Percentiles rank a stretch among this genome's conserved stretches.
phyloP scores from a whole-genome alignment of 2,888 invertebrate genomes.

The Thera britannica region DNA sequence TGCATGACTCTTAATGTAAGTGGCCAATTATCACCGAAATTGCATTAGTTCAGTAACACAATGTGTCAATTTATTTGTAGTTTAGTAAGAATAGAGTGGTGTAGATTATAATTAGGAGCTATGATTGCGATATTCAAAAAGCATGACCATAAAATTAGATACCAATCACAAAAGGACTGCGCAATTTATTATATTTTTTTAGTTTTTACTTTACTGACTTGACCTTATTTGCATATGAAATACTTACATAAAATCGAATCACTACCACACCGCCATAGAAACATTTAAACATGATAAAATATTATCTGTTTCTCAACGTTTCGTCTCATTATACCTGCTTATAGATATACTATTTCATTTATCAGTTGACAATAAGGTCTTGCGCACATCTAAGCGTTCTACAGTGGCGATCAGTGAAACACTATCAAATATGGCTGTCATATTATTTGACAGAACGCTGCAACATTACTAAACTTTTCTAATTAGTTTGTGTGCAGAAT shows the following conservation, averaged over 20 bases:
- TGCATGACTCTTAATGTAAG: constrained; percentile 19
- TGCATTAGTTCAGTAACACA: constrained; percentile 26
- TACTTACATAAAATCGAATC: neutral
- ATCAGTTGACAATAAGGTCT: no score
- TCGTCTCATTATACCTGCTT: no score
- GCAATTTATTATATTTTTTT: neutral
- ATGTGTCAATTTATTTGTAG: constrained; percentile 26
- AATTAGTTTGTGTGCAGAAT: neutral
- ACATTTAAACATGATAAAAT: no score
- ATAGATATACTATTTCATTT: no score
- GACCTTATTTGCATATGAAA: neutral
- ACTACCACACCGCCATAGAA: no score
- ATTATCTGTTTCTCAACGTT: no score
- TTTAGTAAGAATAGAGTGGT: constrained; percentile 31
- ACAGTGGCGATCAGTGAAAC: no score
- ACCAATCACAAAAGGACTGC: constrained; percentile 5
- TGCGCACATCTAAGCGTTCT: no score
- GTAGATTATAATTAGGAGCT: constrained; percentile 34
- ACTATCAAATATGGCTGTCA: no score
- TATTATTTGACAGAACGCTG: no score
- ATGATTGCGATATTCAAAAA: constrained; percentile 17
- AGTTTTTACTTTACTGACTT: neutral
- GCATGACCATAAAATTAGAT: constrained; percentile 18
- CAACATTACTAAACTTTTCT: no score
- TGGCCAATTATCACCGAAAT: constrained; percentile 33